Evolutionary conservation across 2,113 vertebrate genomes (phyloP), one percentile per base, ranked within the genome.

Genomic region (Atlantisia rogersi): DNA sequence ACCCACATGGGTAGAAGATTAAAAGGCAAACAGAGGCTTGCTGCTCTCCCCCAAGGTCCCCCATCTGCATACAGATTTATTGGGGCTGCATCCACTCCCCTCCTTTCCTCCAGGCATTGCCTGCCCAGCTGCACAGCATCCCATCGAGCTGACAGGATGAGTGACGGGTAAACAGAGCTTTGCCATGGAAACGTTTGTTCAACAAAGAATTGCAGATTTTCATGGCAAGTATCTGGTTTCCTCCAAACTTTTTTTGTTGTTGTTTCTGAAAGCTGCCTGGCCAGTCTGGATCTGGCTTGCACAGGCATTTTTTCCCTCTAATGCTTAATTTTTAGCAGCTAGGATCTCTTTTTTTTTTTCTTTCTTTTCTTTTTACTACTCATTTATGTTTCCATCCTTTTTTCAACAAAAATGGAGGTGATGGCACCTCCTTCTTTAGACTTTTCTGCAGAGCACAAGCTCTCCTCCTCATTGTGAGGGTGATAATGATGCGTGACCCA

Each of bases 161-260:
- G 67, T 5, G 70, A 73, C 1, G 15, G 87, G 35, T 65, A 84
- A 95, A 86, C 82, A 88, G 37, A 92, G 85, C 63, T 94, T 90
- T 95, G 48, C 87, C 88, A 90, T 82, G 85, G 95, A 96, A 96
- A 96, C 71, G 6, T 91, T 91, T 82, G 59, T 85, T 85, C 90
- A 93, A 88, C 75, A 80, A 74, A 94, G 88, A 80, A 82, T 59
- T 77, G 75, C 74, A 88, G 44, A 76, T 94, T 92, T 94, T 94
- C 93, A 80, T 39, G 67, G 82, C 0, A 6, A 88, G 90, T 95
- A 90, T 94, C 91, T 88, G 92, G 71, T 95, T 95, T 90, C 93
- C 75, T 88, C 88, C 52, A 77, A 90, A 67, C 59, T 68, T 91
- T 85, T 85, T 31, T 87, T 95, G 62, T 79, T 94, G 71, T 82